Base-by-base conservation (phyloP, 2,888 invertebrate species). In the Apamea sordens region DNA sequence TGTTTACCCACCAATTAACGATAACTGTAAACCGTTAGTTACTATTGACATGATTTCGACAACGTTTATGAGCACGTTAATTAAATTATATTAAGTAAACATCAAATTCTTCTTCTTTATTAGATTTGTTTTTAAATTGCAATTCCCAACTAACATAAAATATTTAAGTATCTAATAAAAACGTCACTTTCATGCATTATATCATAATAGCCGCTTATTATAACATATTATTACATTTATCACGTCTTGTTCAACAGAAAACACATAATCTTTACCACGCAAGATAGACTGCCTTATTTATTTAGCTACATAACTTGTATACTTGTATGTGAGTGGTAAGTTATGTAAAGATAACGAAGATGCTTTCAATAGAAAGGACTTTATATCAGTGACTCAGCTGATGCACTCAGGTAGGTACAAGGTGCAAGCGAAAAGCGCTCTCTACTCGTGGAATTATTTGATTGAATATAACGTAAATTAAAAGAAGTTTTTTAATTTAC, bases 141-240 rank as follows among this genome's bases (percentile, higher is more conserved):
- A 65, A 76, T 64, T 47, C 36, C 56, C 13, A 47, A 50, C 11
- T 15, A 50, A 44, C 59, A 77, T 83, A 83, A 67, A 76, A 41
- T 67, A 50, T 76, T n/a, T 44, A 80, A 77, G 83, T 77, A 61
- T 44, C 32, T 13, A 82, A 80, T 77, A 77, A 83, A 83, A 67
- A 67, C 59, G 41, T 65, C 65, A 84, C 85, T 80, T 85, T 72
- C 63, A 64, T 32, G 3, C 63, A 32, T 59, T 68, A 64, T 41
- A 41, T 32, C 59, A 63, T 53, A 63, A 67, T 67, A 47, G 11
- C n/a, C 11, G n/a, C 21, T 65, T 59, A 65, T 70, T 56, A 75
- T 8, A 41, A 41, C n/a, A 79, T 44, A 68, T 68, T 82, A 85
- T 47, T 71, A 71, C 28, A 63, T 80, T 63, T 44, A 82, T 50